Evolutionary conservation across 2,113 vertebrate genomes (phyloP), one percentile per base, ranked within the genome.

Genomic region (Nibea albiflora): DNA sequence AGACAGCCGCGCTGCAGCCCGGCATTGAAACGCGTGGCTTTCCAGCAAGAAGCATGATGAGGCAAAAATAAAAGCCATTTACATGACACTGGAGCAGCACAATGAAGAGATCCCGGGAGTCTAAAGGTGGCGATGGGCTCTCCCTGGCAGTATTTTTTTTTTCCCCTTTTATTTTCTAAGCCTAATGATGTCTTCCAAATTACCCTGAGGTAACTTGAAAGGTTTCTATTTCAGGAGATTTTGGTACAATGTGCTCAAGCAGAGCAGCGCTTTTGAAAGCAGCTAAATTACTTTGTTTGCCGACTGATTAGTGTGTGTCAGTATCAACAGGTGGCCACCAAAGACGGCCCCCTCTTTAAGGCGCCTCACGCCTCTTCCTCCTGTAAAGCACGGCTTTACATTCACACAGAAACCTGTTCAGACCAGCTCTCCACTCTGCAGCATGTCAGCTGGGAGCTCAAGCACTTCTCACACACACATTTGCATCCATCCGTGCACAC

Each of bases 301-400:
- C 84, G 73, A 94, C 91, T 94, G 90, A 94, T 95, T 94, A 95
- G 92, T 90, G 89, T 89, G 92, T 93, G 90, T 94, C 91, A 94
- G 79, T 94, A 93, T 94, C 93, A 95, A 94, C 92, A 94, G 92
- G 90, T 94, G 92, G 90, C 86, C 85, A 89, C 91, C 89, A 92
- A 92, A 90, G 88, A 92, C 52, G 83, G 53, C 85, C 82, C 87
- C 87, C 83, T 78, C 89, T 90, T 85, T 75, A 79, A 83, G 85
- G 83, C 80, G 69, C 89, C 87, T 90, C 90, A 80, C 65, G 86
- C 90, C 90, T 91, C 86, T 88, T 87, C 90, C 87, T 91, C 82
- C 84, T 81, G 88, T 89, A 90, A 91, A 90, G 81, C 74, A 19
- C 47, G 61, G 83, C 88, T 90, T 88, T 90, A 83, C 88, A 83